Conservation (phyloP, 2,888 invertebrate species). For the Noctua janthe region DNA sequence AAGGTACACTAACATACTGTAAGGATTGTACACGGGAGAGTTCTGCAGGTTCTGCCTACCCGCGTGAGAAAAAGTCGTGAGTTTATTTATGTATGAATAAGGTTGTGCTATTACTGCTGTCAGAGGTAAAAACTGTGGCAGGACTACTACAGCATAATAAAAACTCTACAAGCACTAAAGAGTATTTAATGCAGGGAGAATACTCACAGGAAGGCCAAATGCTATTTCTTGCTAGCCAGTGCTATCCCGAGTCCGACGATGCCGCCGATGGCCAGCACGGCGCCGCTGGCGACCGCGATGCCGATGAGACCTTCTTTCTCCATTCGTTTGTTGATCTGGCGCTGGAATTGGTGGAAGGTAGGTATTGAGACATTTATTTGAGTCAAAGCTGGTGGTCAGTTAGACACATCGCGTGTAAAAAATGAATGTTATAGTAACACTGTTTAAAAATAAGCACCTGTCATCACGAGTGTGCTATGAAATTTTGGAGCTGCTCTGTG, state of each 20-base stretch:
- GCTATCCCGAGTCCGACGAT: constrained; percentile 96
- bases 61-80: neutral
- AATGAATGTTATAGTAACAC: neutral
- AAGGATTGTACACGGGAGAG: neutral
- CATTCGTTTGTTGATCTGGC: constrained; percentile 96
- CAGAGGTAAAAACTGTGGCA: neutral
- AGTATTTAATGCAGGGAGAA: neutral
- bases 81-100: neutral
- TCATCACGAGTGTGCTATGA: neutral
- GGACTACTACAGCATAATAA: neutral
- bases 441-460: neutral
- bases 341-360: constrained; percentile 89
- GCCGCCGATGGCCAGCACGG: constrained; percentile 95
- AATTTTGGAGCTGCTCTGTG: neutral
- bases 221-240: constrained; percentile 91
- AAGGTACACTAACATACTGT: neutral
- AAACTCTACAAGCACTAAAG: constrained; percentile 19
- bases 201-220: constrained; percentile 84
- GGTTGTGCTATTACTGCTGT: neutral
- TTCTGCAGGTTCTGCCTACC: neutral
- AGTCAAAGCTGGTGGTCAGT: neutral
- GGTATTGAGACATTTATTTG: neutral
- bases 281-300: constrained; percentile 97
- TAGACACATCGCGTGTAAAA: neutral
- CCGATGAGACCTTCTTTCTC: constrained; percentile 97